Evolutionary conservation across 2,888 invertebrate genomes (phyloP), one percentile per base, ranked within the genome.

Genomic region (Conomelus anceps): DNA sequence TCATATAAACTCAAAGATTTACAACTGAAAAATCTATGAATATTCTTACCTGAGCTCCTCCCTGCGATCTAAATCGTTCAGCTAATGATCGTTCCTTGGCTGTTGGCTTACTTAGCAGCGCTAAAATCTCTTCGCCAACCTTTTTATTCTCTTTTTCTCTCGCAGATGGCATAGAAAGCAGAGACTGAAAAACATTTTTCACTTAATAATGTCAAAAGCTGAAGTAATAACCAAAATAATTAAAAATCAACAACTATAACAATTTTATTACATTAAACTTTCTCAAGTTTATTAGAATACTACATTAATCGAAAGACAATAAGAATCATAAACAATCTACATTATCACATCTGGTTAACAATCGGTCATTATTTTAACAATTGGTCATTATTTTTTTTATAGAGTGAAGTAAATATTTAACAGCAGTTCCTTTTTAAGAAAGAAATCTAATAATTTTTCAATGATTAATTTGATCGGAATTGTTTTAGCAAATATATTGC

Each of bases 11-110:
- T n/a, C n/a, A n/a, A n/a, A n/a, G n/a, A n/a, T n/a, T n/a, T n/a
- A n/a, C n/a, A n/a, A n/a, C n/a, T n/a, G n/a, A n/a, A n/a, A n/a
- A n/a, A n/a, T n/a, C n/a, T n/a, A n/a, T n/a, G 29, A 23, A 84
- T 85, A 84, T 4, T 9, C 20, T 89, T 88, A 89, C 88, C 89
- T 90, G 90, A 89, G 90, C 89, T 22, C 97, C 99, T 92, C 98
- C 98, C 94, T 98, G 98, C 22, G 99, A 99, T 92, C 98, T 96
- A 93, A 99, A 99, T 92, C 98, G 96, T 93, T 99, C 99, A 0
- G 98, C 98, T n/a, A 99, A 94, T 0, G 98, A 98, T 92, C 97
- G 96, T 93, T 99, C 99, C 93, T 99, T 99, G 0, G 99, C 99
- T 0, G 99, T 99, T 11, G 99, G 99, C 93, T 98, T 98, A 92